Evolutionary conservation across 2,113 vertebrate genomes (phyloP).

Genomic region (Hemiscyllium ocellatum): DNA sequence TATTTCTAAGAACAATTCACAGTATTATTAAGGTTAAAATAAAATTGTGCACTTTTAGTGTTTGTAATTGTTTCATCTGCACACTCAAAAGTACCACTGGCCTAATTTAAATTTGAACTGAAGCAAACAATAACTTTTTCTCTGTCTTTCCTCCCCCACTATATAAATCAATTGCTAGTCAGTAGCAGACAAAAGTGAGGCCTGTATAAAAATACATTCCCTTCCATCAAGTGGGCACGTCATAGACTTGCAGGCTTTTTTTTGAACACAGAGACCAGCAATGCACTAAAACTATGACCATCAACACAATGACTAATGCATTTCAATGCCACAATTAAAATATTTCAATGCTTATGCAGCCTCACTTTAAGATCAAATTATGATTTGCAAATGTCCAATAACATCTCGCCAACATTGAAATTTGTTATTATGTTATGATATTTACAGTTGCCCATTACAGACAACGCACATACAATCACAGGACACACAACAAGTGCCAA

Average conservation of each 20-base stretch:
- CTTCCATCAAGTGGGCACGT: neutral
- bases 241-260: neutral
- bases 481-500: neutral
- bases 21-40: neutral
- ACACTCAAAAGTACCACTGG: neutral
- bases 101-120: neutral
- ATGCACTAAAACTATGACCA: neutral
- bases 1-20: neutral
- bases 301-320: neutral
- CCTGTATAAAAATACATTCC: neutral
- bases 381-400: neutral
- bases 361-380: slow-evolving; percentile 24
- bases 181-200: neutral
- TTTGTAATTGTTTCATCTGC: neutral
- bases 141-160: neutral
- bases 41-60: neutral
- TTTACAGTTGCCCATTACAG: neutral
- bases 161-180: neutral
- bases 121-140: neutral
- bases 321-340: neutral
- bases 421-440: neutral
- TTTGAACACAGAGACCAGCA: neutral
- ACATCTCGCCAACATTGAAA: neutral
- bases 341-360: neutral
- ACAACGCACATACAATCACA: neutral